Evolutionary conservation across 1,140 invertebrate genomes (phyloP).

Genomic region (Leptinotarsa texana): DNA sequence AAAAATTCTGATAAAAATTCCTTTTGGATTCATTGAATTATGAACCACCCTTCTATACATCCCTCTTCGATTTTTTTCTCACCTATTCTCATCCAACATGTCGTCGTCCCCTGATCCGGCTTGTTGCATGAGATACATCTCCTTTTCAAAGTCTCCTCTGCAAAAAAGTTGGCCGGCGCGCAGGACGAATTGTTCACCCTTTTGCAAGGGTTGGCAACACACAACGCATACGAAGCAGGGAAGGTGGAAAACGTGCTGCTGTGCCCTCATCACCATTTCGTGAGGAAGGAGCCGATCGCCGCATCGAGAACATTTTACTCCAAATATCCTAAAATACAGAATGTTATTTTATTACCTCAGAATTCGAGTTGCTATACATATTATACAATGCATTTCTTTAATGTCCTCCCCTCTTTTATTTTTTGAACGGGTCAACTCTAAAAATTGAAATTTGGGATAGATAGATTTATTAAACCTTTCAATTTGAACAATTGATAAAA

Average conservation of each 20-base stretch:
- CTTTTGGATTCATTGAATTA: too few species aligned
- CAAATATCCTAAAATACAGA: constrained; percentile 75
- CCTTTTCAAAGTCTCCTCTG: constrained; percentile 87
- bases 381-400: too few species aligned
- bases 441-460: too few species aligned
- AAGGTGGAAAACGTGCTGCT: constrained; percentile 84
- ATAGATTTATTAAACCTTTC: too few species aligned
- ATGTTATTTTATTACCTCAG: not conserved
- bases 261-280: constrained; percentile 90
- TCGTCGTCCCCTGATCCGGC: constrained; percentile 73
- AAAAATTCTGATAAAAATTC: too few species aligned
- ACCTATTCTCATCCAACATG: constrained; percentile 73
- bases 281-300: constrained; percentile 85
- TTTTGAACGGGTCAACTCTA: too few species aligned
- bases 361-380: too few species aligned
- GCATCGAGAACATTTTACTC: constrained; percentile 90
- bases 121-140: constrained; percentile 84
- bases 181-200: constrained; percentile 94
- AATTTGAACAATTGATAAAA: too few species aligned
- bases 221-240: constrained; percentile 90
- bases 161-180: constrained; percentile 93
- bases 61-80: constrained; percentile 61
- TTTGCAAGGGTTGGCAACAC: constrained; percentile 89
- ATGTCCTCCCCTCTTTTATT: too few species aligned
- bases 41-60: too few species aligned